Evolutionary conservation across 2,113 vertebrate genomes (phyloP), one percentile per base, ranked within the genome.

Genomic region (Todiramphus chloris): DNA sequence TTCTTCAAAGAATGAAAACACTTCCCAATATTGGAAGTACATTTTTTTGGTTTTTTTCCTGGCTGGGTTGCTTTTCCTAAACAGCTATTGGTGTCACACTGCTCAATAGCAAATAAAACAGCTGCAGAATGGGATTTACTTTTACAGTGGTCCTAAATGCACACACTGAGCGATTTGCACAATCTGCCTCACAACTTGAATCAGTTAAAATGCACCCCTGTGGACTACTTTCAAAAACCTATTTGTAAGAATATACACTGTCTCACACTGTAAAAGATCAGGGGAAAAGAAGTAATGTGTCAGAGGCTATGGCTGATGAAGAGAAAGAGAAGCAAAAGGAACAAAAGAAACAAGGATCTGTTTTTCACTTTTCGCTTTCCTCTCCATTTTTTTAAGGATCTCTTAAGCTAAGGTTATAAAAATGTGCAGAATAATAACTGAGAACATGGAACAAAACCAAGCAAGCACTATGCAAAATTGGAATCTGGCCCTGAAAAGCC

Each of bases 91-190:
- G 62, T 79, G 86, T 87, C 94, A 91, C 91, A 94, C 95, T 89
- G 96, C 94, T 95, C 94, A 75, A 94, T 31, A 87, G 94, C 91
- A 93, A 96, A 94, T 93, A 93, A 95, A 95, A 67, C 92, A 96
- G 96, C 94, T 92, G 89, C 74, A 91, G 84, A 90, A 92, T 37
- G 66, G 74, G 91, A 94, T 94, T 96, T 94, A 59, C 83, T 96
- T 91, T 82, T 92, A 85, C 92, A 87, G 69, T 79, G 87, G 92
- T 78, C 91, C 81, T 92, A 90, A 93, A 87, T 43, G 94, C 87
- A 93, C 83, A 87, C 86, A 72, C 88, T 48, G 95, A 91, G 95
- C 90, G 87, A 95, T 97, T 92, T 93, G 80, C 95, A 97, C 96
- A 94, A 93, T 96, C 92, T 96, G 95, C 94, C 96, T 96, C 94